These are phyloP conservation scores for Alloscopus bannaensis DNA, from an alignment of 2,888 invertebrate genomes.

Conservation along the genomic window DNA sequence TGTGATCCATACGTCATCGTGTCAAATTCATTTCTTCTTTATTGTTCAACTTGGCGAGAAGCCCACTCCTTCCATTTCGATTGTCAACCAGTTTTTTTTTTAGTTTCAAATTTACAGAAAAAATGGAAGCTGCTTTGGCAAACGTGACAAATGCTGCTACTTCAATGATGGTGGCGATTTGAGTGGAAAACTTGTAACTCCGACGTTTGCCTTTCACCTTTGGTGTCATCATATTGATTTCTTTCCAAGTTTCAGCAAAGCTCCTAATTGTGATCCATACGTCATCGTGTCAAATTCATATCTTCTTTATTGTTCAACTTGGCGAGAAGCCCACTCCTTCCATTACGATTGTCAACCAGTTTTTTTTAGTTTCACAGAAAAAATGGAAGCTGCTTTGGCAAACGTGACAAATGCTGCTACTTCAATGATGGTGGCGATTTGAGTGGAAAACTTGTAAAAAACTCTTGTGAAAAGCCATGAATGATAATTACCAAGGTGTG, in stretches of 20 bases:
- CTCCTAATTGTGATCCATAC: no score
- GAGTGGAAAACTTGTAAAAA: not conserved
- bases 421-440: not conserved
- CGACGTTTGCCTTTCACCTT: no score
- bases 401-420: not conserved
- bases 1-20: constrained; percentile 23
- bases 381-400: not conserved
- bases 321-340: no score
- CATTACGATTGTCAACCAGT: constrained; percentile 54
- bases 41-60: no score
- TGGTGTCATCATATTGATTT: no score
- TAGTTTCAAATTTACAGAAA: no score
- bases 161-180: not conserved
- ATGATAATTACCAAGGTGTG: constrained; percentile 58
- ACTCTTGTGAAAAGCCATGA: constrained; percentile 1
- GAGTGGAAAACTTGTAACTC: not conserved
- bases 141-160: not conserved
- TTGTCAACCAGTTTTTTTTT: constrained; percentile 52
- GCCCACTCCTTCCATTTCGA: no score
- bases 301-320: constrained; percentile 10
- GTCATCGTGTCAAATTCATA: constrained; percentile 24
- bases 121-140: not conserved
- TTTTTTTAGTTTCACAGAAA: constrained; percentile 44
- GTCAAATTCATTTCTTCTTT: constrained; percentile 15
- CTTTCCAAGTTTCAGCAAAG: no score